A percentile compares a stretch with the other conserved stretches of the same genome.
phyloP scores from a whole-genome alignment of 1,140 invertebrate species.

The Arctopsyche grandis region DNA sequence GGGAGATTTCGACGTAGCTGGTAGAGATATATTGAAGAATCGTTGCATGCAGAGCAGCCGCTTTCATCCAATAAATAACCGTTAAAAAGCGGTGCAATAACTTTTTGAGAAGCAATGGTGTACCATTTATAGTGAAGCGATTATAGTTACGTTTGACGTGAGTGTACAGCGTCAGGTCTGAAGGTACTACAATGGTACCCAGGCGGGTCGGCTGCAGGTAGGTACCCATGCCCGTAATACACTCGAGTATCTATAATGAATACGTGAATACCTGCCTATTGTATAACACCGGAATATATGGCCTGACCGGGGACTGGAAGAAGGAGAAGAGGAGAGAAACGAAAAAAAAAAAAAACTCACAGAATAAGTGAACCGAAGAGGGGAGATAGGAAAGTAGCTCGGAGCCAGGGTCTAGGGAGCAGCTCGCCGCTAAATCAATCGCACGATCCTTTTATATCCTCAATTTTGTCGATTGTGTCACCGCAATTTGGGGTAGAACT shows the following conservation, averaged over 20 bases:
- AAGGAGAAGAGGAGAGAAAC: neutral
- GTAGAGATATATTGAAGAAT: no score
- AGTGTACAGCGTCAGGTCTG: conserved; percentile 33
- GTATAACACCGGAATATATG: conserved; percentile 45
- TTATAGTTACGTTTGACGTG: conserved; percentile 46
- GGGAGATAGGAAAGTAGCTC: conserved; percentile 3
- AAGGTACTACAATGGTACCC: conserved; percentile 9
- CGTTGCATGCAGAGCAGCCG: no score
- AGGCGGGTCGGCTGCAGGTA: conserved; percentile 28
- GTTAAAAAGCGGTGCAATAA: conserved; percentile 1
- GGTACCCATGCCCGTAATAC: conserved; percentile 37
- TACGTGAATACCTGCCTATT: conserved; percentile 50
- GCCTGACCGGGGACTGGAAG: neutral
- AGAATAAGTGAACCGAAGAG: neutral
- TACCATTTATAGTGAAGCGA: conserved; percentile 45
- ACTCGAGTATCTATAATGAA: conserved; percentile 49
- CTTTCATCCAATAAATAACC: neutral
- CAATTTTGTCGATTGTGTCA: conserved; percentile 36
- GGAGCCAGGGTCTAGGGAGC: neutral
- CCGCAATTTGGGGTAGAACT: conserved; percentile 22
- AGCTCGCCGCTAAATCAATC: conserved; percentile 33
- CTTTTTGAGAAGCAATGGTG: conserved; percentile 28
- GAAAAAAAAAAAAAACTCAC: neutral
- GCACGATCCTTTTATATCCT: conserved; percentile 19
- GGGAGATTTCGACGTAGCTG: no score